These are phyloP conservation scores for Polydrusus cervinus DNA, from an alignment of 2,888 invertebrate species.

Conservation along the genomic window DNA sequence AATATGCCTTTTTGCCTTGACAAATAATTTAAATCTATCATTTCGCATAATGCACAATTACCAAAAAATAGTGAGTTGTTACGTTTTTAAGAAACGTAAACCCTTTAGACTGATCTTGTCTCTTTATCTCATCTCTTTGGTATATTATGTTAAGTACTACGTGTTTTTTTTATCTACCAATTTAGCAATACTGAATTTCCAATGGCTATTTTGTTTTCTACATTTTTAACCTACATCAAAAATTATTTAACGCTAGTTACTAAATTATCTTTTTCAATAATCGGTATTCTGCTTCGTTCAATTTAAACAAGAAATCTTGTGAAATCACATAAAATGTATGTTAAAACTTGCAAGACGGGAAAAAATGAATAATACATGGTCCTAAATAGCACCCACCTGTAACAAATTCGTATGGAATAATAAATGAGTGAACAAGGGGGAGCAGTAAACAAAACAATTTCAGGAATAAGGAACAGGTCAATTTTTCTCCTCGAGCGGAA, in stretches of 20 bases:
- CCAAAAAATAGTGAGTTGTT: no score
- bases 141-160: no score
- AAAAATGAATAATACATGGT: constrained; percentile 19
- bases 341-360: constrained; percentile 7
- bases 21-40: no score
- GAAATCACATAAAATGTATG: constrained; percentile 16
- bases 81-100: no score
- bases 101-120: no score
- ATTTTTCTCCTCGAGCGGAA: constrained; percentile 39
- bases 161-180: no score
- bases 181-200: no score
- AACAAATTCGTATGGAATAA: constrained; percentile 43
- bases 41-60: no score
- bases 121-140: no score
- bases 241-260: not conserved
- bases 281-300: not conserved
- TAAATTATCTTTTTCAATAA: not conserved
- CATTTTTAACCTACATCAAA: not conserved
- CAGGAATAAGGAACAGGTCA: constrained; percentile 40
- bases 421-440: constrained; percentile 43
- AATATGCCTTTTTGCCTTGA: no score
- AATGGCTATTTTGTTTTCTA: no score
- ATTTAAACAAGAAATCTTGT: constrained; percentile 5
- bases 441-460: constrained; percentile 47
- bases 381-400: constrained; percentile 40